These are phyloP conservation scores for Willisornis vidua DNA, from an alignment of 2,113 vertebrate species.

Conservation along the genomic window DNA sequence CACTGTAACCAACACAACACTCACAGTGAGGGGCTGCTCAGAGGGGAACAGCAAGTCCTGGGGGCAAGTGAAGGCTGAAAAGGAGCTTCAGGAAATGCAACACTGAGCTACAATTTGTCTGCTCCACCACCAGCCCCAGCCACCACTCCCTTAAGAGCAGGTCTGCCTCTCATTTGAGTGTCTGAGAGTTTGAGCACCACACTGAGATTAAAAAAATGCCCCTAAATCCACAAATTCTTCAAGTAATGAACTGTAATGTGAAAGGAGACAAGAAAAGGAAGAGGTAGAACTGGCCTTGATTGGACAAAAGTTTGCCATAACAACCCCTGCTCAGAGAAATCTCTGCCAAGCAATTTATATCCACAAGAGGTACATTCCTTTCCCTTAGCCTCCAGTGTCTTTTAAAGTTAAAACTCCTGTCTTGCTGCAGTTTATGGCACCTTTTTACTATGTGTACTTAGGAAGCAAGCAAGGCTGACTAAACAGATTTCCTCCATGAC, in stretches of 20 bases:
- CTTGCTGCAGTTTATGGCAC: constrained; percentile 34
- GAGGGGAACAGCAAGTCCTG: neutral
- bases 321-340: neutral
- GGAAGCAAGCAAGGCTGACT: constrained; percentile 54
- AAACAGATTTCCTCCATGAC: constrained; percentile 70
- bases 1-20: neutral
- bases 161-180: neutral
- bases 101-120: neutral
- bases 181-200: neutral
- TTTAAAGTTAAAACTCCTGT: constrained; percentile 27
- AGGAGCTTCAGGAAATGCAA: neutral
- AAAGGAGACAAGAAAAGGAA: neutral
- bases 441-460: constrained; percentile 46
- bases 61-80: neutral
- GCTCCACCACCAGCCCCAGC: too few species aligned
- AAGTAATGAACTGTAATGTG: neutral
- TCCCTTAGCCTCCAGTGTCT: neutral
- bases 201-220: neutral
- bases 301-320: neutral
- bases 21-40: neutral
- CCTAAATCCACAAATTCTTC: neutral
- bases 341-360: neutral
- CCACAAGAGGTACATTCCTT: neutral
- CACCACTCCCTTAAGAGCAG: accelerated
- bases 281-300: neutral